Evolutionary conservation across 1,140 invertebrate species (phyloP), one percentile per base, ranked within the genome.

Genomic region (Anastrepha ludens): DNA sequence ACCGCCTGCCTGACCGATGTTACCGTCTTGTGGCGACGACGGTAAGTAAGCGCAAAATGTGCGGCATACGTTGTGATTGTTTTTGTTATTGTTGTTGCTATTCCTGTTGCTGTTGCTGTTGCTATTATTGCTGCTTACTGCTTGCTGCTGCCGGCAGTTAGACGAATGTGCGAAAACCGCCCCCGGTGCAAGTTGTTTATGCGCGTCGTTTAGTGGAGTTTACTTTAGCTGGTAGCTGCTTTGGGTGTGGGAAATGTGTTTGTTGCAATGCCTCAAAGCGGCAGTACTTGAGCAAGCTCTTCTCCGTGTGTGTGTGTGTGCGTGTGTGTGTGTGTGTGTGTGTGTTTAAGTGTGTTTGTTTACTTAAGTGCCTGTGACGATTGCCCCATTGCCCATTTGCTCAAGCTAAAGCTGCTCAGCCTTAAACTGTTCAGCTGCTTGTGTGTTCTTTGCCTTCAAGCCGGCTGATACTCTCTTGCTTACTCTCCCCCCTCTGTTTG

Each of bases 81-180:
- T 55, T 44, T 47, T 44, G 39, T 50, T 81, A 17, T 41, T 67
- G n/a, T 65, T 65, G 67, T 47, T 74, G 41, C 17, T 64, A 17
- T 29, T 29, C 29, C 29, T 29, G 29, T 29, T 29, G 29, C 29
- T 29, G 29, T 29, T 29, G 29, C 29, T 29, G 1, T n/a, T 74
- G 70, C 13, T 55, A n/a, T 47, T 86, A n/a, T 65, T 65, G 47
- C 60, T 65, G 39, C 41, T 86, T 20, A 58, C 9, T 58, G 62
- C 41, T 74, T 20, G 29, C 65, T 64, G 44, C 13, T 86, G 60
- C 41, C 60, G 60, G 47, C 44, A 11, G 65, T 20, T 41, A 29
- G n/a, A 17, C 29, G 78, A 64, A 60, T 87, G 74, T 87, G 87
- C 78, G 81, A 87, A 87, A 87, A 87, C 74, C 87, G 74, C 74